These are phyloP conservation scores for Crypturellus undulatus DNA, from an alignment of 2,113 vertebrate genomes.

Conservation along the genomic window DNA sequence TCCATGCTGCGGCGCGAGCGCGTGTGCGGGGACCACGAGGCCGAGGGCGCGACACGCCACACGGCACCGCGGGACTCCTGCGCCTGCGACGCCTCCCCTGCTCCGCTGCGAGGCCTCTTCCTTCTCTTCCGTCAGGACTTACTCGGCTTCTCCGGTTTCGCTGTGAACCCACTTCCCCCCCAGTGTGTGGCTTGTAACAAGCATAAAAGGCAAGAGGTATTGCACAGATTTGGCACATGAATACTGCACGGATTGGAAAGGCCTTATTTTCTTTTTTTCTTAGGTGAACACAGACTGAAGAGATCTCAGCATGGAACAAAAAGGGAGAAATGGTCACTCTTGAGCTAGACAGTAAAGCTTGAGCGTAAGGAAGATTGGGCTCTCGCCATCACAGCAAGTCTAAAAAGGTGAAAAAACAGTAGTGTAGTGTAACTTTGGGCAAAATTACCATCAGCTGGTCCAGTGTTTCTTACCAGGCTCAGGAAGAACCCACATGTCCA, in stretches of 20 bases:
- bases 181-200: background rate
- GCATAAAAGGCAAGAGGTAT: constrained; percentile 61
- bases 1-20: background rate
- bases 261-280: constrained; percentile 13
- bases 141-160: background rate
- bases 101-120: background rate
- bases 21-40: background rate
- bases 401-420: background rate
- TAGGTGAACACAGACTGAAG: constrained; percentile 6
- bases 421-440: background rate
- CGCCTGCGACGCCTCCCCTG: background rate
- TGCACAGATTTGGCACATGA: constrained; percentile 70
- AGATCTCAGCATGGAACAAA: background rate
- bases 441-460: constrained; percentile 50
- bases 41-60: too few species aligned
- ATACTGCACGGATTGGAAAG: constrained; percentile 58
- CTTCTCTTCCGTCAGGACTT: background rate
- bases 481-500: constrained; percentile 7
- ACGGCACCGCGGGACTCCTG: background rate
- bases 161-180: background rate
- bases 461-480: constrained; percentile 45
- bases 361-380: background rate
- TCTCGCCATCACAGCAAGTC: background rate
- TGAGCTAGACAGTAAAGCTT: background rate
- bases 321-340: background rate